phyloP scores from a whole-genome alignment of 2,888 invertebrate species.

The Notodonta dromedarius region DNA sequence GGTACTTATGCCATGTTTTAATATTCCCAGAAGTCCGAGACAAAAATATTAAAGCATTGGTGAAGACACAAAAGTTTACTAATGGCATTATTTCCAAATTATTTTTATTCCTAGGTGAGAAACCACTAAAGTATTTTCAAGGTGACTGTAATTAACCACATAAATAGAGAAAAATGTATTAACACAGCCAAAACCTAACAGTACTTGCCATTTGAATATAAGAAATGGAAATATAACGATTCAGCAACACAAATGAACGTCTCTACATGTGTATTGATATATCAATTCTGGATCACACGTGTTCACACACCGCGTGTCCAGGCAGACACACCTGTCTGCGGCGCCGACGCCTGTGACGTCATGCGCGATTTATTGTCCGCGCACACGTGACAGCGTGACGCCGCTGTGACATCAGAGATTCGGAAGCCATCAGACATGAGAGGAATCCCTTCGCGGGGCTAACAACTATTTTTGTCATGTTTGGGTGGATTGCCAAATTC shows the following conservation, averaged over 20 bases:
- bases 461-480: background rate
- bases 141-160: too few relatives aligned
- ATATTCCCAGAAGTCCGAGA: too few relatives aligned
- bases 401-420: background rate
- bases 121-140: too few relatives aligned
- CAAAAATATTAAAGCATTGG: too few relatives aligned
- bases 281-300: conserved; percentile 1
- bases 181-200: too few relatives aligned
- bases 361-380: conserved; percentile 1
- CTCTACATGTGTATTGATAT: background rate
- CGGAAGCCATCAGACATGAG: background rate
- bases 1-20: too few relatives aligned
- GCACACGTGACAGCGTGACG: conserved; percentile 1
- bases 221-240: background rate
- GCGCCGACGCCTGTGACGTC: conserved; percentile 24
- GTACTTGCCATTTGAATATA: too few relatives aligned
- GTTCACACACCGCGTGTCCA: background rate
- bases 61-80: too few relatives aligned
- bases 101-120: too few relatives aligned
- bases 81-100: too few relatives aligned
- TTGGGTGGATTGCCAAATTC: background rate
- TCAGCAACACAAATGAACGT: background rate
- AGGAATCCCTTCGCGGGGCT: background rate
- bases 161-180: too few relatives aligned
- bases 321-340: conserved; percentile 29